Percentiles rank a stretch among this genome's conserved stretches.
phyloP scores from a whole-genome alignment of 2,113 vertebrate genomes.

The Chloropsis cyanopogon region DNA sequence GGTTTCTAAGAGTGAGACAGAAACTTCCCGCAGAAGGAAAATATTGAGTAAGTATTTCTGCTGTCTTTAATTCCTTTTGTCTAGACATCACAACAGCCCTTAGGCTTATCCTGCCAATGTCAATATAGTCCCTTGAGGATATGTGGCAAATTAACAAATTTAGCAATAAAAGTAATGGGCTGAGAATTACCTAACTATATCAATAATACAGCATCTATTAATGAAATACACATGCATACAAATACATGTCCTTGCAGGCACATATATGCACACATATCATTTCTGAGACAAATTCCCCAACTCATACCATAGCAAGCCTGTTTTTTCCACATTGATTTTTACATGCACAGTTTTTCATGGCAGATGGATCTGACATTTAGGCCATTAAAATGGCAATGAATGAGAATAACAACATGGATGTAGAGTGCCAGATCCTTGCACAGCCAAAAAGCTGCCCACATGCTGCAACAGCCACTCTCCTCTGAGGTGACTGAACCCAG shows the following conservation, averaged over 20 bases:
- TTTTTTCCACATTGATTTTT: neutral
- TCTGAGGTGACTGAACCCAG: neutral
- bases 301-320: neutral
- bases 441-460: neutral
- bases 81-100: conserved; percentile 26
- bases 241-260: neutral
- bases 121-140: neutral
- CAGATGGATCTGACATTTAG: neutral
- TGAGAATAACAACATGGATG: neutral
- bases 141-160: conserved; percentile 2
- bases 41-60: conserved; percentile 41
- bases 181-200: neutral
- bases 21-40: conserved; percentile 42
- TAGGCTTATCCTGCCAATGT: conserved; percentile 11
- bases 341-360: neutral
- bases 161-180: neutral
- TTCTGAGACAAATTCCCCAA: neutral
- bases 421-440: neutral
- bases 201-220: neutral
- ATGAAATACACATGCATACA: neutral
- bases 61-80: conserved; percentile 50
- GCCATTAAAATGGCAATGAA: neutral
- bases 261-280: neutral
- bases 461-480: rapidly evolving
- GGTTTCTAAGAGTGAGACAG: neutral